Base-by-base conservation (phyloP, 2,797 vertebrate genomes). In the Tokudaia tokunoshimensis region DNA sequence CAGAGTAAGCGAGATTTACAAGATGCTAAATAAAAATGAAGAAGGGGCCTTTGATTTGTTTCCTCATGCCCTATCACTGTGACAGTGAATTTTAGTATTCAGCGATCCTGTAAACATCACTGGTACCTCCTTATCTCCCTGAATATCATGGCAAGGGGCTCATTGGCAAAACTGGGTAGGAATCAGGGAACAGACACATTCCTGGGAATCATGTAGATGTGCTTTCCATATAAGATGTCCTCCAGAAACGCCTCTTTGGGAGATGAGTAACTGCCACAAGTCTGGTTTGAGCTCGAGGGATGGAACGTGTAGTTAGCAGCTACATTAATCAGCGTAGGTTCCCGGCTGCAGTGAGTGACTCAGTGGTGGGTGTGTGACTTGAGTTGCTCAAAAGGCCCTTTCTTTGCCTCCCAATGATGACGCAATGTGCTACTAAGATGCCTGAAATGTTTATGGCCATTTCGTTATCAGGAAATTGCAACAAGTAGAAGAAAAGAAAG, bases 1-100 rank as follows among this genome's bases (percentile, higher is more conserved):
- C 70, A 76, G 76, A 92, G n/a, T 86, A 31, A 57, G 55, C 34
- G 57, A 92, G 20, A 24, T 76, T 92, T 19, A 59, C 52, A 22
- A 10, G 22, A 87, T 57, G 26, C 50, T 75, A 92, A 95, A 81
- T 59, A 95, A 76, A 65, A 93, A 95, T 52, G 26, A 31, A 80
- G 37, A 50, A 5, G 8, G 9, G 14, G 5, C 0, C 13, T 91
- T 92, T 47, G 44, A 57, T 63, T 63, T 79, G 31, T n/a, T 41
- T 5, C 6, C 20, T n/a, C 47, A 31, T 15, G n/a, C 13, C 7
- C 0, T 13, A 55, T 94, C 31, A 82, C 31, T 57, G 70, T 17
- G n/a, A 11, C 1, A 24, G 4, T 20, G 79, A 47, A n/a, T 44
- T 52, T 82, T 67, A 87, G 75, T 17, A 61, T 83, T 70, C n/a